Conservation (phyloP, 2,797 vertebrate genomes). For the Ambastaia sidthimunki region DNA sequence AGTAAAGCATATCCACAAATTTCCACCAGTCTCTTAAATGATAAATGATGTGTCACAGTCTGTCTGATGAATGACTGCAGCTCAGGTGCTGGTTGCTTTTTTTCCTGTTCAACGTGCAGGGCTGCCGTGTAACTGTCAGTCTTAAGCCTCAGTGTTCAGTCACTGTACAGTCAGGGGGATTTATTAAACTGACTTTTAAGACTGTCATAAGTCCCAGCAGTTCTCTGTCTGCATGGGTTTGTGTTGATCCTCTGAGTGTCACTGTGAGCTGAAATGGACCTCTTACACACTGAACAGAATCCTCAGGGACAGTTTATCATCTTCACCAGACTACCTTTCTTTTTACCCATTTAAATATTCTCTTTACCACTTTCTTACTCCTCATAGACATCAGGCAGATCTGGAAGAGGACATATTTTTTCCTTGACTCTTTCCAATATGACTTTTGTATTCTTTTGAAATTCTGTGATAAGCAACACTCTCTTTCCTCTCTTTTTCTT, state of each 20-base stretch:
- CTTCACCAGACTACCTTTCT: slow-evolving; percentile 6
- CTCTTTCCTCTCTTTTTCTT: slow-evolving; percentile 32
- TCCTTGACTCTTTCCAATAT: slow-evolving; percentile 10
- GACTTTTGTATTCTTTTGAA: neutral
- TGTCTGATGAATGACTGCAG: neutral
- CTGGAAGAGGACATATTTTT: neutral
- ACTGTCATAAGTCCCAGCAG: slow-evolving; percentile 2
- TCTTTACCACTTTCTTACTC: neutral
- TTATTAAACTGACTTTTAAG: slow-evolving; percentile 27
- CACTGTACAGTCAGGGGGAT: slow-evolving; percentile 12
- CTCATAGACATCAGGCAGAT: neutral
- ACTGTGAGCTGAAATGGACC: slow-evolving; percentile 21
- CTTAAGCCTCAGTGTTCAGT: slow-evolving; percentile 4
- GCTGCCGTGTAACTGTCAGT: neutral
- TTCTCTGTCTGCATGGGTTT: slow-evolving; percentile 14
- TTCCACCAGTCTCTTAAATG: neutral
- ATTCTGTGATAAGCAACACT: slow-evolving; percentile 27
- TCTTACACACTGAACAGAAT: slow-evolving; percentile 25
- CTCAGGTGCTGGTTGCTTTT: neutral
- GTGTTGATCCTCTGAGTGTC: slow-evolving; percentile 29
- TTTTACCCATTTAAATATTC: neutral
- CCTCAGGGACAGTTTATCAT: slow-evolving; percentile 11
- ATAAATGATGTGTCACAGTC: neutral
- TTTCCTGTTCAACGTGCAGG: neutral
- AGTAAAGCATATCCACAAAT: neutral